phyloP scores from a whole-genome alignment of 2,113 vertebrate genomes.

The Gymnorhina tibicen region DNA sequence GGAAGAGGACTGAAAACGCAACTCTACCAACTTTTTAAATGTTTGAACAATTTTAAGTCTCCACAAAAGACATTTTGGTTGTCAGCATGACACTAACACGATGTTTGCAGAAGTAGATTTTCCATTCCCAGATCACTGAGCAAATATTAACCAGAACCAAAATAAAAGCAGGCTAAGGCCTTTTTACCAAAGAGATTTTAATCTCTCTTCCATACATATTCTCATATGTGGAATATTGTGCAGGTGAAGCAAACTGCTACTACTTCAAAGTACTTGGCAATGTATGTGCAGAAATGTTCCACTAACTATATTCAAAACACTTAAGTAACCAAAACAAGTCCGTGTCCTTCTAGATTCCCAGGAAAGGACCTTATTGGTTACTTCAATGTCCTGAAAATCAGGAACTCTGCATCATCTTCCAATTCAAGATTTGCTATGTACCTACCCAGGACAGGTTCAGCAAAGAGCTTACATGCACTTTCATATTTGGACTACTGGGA shows the following conservation, averaged over 20 bases:
- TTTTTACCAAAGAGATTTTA: neutral
- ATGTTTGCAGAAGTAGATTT: neutral
- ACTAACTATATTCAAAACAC: neutral
- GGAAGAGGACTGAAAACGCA: neutral
- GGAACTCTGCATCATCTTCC: neutral
- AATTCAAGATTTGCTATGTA: neutral
- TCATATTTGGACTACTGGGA: neutral
- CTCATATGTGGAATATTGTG: neutral
- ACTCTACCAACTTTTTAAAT: neutral
- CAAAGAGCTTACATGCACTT: neutral
- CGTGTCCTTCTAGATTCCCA: neutral
- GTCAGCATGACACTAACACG: neutral
- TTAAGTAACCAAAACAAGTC: neutral
- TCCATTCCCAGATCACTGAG: neutral
- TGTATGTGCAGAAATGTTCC: neutral
- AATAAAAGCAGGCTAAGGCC: neutral
- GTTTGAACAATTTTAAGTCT: neutral
- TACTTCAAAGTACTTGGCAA: neutral
- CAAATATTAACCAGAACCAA: constrained; percentile 11
- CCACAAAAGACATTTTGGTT: neutral
- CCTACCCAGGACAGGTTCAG: neutral
- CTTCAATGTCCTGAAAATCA: neutral
- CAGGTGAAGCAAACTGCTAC: neutral
- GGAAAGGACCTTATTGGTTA: neutral
- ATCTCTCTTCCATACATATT: neutral